phyloP scores from a whole-genome alignment of 2,888 invertebrate species.

The Scaptomyza parva region DNA sequence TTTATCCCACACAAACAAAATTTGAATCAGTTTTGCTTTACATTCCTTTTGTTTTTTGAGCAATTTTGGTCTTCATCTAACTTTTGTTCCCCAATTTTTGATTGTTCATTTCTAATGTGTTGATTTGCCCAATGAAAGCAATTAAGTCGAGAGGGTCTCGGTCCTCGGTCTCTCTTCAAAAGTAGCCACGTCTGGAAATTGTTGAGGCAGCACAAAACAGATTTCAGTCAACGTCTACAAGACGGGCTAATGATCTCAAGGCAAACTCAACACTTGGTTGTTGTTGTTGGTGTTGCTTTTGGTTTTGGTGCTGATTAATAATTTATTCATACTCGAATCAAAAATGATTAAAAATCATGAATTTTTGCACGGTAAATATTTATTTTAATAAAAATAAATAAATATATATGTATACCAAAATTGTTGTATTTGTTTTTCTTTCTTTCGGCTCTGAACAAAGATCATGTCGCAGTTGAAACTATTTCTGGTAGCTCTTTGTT shows the following conservation, averaged over 20 bases:
- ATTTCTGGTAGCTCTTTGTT: not conserved
- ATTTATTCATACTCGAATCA: constrained; percentile 43
- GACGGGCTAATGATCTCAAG: constrained; percentile 55
- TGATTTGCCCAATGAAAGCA: constrained; percentile 75
- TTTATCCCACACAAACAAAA: not conserved
- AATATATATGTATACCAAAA: not conserved
- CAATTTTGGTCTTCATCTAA: constrained; percentile 22
- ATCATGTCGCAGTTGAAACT: constrained; percentile 16
- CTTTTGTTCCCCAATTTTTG: constrained; percentile 16
- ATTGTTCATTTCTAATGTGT: constrained; percentile 48
- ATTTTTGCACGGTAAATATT: constrained; percentile 68
- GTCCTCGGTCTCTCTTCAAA: constrained; percentile 3
- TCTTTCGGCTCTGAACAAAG: not conserved
- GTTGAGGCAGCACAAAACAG: constrained; percentile 16
- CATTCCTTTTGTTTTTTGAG: not conserved
- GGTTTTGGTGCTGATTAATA: constrained; percentile 45
- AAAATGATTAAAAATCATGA: constrained; percentile 53
- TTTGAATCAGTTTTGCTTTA: not conserved
- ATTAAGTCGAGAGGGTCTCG: constrained; percentile 66
- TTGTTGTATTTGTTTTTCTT: constrained; percentile 8
- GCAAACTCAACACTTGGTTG: constrained; percentile 14
- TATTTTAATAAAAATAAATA: constrained; percentile 53
- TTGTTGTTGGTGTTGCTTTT: constrained; percentile 2
- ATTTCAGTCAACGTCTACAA: constrained; percentile 9
- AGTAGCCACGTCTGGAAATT: constrained; percentile 47